phyloP scores from a whole-genome alignment of 2,113 vertebrate genomes.

The Cheilinus undulatus region DNA sequence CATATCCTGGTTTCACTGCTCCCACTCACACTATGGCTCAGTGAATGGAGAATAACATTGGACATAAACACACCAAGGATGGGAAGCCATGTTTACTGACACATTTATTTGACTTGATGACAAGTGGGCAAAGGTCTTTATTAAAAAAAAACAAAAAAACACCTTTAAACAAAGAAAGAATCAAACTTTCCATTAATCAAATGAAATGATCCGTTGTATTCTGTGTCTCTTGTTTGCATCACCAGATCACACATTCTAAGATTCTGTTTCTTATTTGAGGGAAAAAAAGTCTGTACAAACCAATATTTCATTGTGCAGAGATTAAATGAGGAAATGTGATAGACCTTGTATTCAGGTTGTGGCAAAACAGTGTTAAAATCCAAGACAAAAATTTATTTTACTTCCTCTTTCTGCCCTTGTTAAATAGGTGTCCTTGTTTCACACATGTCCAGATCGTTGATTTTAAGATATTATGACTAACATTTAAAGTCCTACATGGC shows the following conservation, averaged over 20 bases:
- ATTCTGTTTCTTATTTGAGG: constrained; percentile 61
- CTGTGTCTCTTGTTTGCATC: constrained; percentile 37
- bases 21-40: constrained; percentile 6
- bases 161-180: too few relatives aligned
- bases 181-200: too few relatives aligned
- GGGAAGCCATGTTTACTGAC: neutral
- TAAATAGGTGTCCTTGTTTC: constrained; percentile 21
- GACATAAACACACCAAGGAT: neutral
- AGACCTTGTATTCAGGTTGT: constrained; percentile 50
- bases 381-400: constrained; percentile 34
- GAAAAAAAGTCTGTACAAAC: constrained; percentile 54
- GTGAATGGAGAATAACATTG: neutral
- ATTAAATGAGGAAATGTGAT: constrained; percentile 65
- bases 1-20: constrained; percentile 31
- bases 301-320: constrained; percentile 58
- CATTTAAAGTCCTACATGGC: too few relatives aligned
- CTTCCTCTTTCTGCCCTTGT: constrained; percentile 33
- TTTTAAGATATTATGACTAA: too few relatives aligned
- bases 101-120: neutral
- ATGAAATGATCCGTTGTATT: neutral
- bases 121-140: neutral
- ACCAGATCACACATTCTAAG: constrained; percentile 52
- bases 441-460: constrained; percentile 3
- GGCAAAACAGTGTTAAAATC: constrained; percentile 35
- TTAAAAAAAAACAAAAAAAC: neutral